phyloP scores from a whole-genome alignment of 2,113 vertebrate genomes.

The Zeus faber region DNA sequence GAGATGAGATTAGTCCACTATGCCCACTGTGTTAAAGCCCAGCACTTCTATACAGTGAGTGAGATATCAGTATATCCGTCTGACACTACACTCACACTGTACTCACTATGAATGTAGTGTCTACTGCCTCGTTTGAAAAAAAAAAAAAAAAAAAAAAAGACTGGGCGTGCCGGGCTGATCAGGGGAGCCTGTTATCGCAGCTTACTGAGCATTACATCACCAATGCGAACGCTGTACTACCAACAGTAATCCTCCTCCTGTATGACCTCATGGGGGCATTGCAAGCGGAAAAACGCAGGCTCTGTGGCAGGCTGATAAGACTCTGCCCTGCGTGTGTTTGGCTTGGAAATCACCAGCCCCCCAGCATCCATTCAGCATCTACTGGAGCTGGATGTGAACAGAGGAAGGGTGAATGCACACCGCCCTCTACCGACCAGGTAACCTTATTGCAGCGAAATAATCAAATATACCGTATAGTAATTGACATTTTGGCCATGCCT shows the following conservation, averaged over 20 bases:
- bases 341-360: slow-evolving; percentile 11
- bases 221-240: slow-evolving; percentile 51
- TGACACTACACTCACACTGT: too few species aligned
- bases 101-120: too few species aligned
- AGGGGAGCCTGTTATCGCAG: slow-evolving; percentile 30
- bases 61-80: too few species aligned
- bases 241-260: slow-evolving; percentile 53
- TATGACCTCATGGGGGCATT: slow-evolving; percentile 34
- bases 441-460: too few species aligned
- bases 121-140: too few species aligned
- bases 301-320: slow-evolving; percentile 43
- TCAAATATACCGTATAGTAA: too few species aligned
- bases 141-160: too few species aligned
- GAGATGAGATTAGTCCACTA: too few species aligned
- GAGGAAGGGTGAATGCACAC: slow-evolving; percentile 20
- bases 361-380: slow-evolving; percentile 20
- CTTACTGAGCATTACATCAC: slow-evolving; percentile 61
- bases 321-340: slow-evolving; percentile 14
- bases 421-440: slow-evolving; percentile 20
- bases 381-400: slow-evolving; percentile 19
- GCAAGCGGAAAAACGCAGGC: slow-evolving; percentile 35
- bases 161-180: too few species aligned
- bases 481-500: too few species aligned
- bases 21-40: too few species aligned
- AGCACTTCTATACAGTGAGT: too few species aligned